Percentiles rank a stretch among this genome's conserved stretches.
Conservation (phyloP, 2,888 invertebrate species). For the Ochlodes sylvanus region DNA sequence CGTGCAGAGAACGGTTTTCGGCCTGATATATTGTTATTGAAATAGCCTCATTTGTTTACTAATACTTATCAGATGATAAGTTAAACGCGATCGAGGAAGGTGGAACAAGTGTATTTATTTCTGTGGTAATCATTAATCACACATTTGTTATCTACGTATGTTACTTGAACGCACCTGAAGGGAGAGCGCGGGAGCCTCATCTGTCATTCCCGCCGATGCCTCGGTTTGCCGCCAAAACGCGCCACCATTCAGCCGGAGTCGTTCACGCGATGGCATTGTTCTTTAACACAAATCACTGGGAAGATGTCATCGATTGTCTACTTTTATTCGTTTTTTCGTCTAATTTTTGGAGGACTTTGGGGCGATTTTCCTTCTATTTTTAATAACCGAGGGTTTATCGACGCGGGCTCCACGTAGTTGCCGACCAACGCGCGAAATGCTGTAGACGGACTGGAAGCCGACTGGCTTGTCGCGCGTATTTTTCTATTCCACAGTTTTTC, state of each 20-base stretch:
- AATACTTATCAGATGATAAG: conserved; percentile 28
- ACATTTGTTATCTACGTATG: conserved; percentile 55
- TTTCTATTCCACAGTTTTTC: conserved; percentile 73
- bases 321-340: conserved; percentile 38
- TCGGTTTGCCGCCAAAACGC: conserved; percentile 70
- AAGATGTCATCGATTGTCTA: conserved; percentile 30
- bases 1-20: conserved; percentile 50
- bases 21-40: conserved; percentile 37
- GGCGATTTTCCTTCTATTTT: conserved; percentile 47
- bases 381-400: conserved; percentile 45
- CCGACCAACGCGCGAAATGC: conserved; percentile 76
- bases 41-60: conserved; percentile 35
- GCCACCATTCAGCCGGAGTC: conserved; percentile 59
- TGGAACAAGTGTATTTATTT: conserved; percentile 24
- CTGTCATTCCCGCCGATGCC: conserved; percentile 69
- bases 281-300: conserved; percentile 57
- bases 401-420: conserved; percentile 60
- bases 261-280: conserved; percentile 68
- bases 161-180: conserved; percentile 79
- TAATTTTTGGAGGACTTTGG: conserved; percentile 41
- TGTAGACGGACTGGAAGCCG: conserved; percentile 71
- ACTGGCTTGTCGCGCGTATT: conserved; percentile 65
- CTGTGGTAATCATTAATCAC: conserved; percentile 51
- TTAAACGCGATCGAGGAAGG: conserved; percentile 13
- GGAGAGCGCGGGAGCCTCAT: conserved; percentile 76